Percentiles rank a stretch among this genome's conserved stretches.
These are phyloP conservation scores for Tromatobia lineatoria DNA, from an alignment of 2,888 invertebrate species.

Conservation along the genomic window DNA sequence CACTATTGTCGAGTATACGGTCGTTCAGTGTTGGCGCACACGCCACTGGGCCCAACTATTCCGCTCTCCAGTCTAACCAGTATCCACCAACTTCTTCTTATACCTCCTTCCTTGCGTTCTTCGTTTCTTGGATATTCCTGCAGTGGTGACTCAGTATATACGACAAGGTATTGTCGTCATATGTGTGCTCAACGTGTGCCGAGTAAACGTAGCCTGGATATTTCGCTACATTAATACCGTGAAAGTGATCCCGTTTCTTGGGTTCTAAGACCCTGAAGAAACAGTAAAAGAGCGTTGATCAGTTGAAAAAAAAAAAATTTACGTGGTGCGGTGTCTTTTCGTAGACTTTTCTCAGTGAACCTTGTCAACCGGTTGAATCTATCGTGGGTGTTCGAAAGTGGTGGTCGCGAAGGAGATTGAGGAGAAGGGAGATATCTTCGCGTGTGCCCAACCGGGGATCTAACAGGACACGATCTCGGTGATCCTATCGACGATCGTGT, in stretches of 20 bases:
- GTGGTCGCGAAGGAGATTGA: slow-evolving; percentile 11
- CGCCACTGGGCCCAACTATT: slow-evolving; percentile 46
- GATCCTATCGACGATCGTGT: slow-evolving; percentile 64
- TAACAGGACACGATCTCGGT: slow-evolving; percentile 51
- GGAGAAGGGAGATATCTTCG: slow-evolving; percentile 42
- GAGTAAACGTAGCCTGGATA: background rate
- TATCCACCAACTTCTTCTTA: slow-evolving; percentile 39
- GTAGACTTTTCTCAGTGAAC: slow-evolving; percentile 29
- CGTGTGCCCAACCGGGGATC: slow-evolving; percentile 35
- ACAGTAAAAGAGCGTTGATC: slow-evolving; percentile 2
- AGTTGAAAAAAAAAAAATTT: background rate
- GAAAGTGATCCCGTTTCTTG: slow-evolving; percentile 14
- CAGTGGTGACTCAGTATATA: slow-evolving; percentile 22
- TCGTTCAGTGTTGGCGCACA: slow-evolving; percentile 35
- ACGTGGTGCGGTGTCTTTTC: slow-evolving; percentile 14
- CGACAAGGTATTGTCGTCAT: slow-evolving; percentile 12
- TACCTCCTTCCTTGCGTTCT: background rate
- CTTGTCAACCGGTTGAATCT: slow-evolving; percentile 24
- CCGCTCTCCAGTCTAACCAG: slow-evolving; percentile 51
- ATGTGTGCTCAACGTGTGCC: background rate
- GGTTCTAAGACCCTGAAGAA: background rate
- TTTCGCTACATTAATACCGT: slow-evolving; percentile 5
- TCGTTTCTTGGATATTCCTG: slow-evolving; percentile 9
- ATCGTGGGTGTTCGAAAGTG: slow-evolving; percentile 48
- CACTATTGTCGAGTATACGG: slow-evolving; percentile 36